Evolutionary conservation across 2,797 vertebrate genomes (phyloP).

Genomic region (Lophotriccus pileatus): DNA sequence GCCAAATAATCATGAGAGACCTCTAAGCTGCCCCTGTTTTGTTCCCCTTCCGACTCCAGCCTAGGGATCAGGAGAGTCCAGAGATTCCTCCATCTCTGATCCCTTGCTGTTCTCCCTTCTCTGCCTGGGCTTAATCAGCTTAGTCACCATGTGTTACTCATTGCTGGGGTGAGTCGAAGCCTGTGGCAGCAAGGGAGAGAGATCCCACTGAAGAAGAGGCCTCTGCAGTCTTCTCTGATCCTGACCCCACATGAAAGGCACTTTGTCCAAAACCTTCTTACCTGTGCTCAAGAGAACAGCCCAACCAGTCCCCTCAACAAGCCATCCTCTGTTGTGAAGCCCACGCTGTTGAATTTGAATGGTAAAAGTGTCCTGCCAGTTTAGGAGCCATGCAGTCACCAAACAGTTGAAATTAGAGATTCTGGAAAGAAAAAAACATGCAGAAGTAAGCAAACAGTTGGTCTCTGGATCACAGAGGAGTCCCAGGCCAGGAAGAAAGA

Average conservation of each 20-base stretch:
- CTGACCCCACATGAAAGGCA: not conserved
- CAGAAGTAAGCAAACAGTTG: not conserved
- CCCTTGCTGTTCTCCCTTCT: not conserved
- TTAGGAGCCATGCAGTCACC: not conserved
- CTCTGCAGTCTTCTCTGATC: not conserved
- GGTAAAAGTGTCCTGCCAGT: not conserved
- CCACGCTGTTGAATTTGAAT: not conserved
- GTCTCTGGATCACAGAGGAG: not conserved
- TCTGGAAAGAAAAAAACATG: not conserved
- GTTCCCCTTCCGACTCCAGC: not conserved
- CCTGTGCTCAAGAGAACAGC: not conserved
- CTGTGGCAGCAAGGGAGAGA: not conserved
- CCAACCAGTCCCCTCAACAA: not conserved
- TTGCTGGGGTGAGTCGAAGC: not conserved
- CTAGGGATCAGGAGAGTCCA: not conserved
- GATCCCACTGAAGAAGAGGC: not conserved
- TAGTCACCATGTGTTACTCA: not conserved
- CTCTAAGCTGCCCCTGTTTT: not conserved
- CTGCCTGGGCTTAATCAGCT: not conserved
- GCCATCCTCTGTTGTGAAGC: not conserved
- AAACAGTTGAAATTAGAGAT: not conserved
- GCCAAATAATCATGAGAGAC: not conserved
- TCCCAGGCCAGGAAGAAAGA: not conserved
- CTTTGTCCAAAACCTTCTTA: not conserved
- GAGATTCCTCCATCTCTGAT: not conserved